Percentiles rank a stretch among this genome's conserved stretches.
Evolutionary conservation across 2,888 invertebrate species (phyloP).

Genomic region (Salpingus planirostris): DNA sequence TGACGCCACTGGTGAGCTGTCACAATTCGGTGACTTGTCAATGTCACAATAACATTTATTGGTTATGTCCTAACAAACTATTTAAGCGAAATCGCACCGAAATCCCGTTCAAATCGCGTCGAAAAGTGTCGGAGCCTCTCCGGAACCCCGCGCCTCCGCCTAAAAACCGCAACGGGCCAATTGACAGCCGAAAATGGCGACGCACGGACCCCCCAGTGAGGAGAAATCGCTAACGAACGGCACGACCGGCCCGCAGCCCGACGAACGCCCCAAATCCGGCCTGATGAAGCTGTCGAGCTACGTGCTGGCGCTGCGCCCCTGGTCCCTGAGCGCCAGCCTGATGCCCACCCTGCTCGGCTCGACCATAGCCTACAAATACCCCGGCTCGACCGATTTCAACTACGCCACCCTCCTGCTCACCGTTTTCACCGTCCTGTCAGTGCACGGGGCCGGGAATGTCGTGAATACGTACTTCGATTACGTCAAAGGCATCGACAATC

Average conservation of each 20-base stretch:
- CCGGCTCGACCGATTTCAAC: conserved; percentile 67
- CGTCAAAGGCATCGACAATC: conserved; percentile 86
- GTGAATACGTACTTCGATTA: conserved; percentile 96
- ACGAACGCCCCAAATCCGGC: conserved; percentile 37
- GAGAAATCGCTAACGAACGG: too few relatives aligned
- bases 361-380: conserved; percentile 76
- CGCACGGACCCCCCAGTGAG: too few relatives aligned
- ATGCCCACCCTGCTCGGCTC: conserved; percentile 87
- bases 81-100: too few relatives aligned
- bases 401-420: conserved; percentile 72
- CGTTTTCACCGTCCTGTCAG: conserved; percentile 77
- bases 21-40: too few relatives aligned
- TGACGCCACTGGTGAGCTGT: too few relatives aligned
- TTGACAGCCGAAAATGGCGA: too few relatives aligned
- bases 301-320: conserved; percentile 80
- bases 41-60: too few relatives aligned
- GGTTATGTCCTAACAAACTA: too few relatives aligned
- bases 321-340: conserved; percentile 88
- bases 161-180: too few relatives aligned
- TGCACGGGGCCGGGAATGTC: conserved; percentile 93
- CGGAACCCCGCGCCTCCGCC: too few relatives aligned
- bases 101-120: too few relatives aligned
- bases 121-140: too few relatives aligned
- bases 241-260: conserved; percentile 1
- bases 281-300: conserved; percentile 85